Conservation (phyloP, 1,140 invertebrate genomes). For the Cotesia glomerata region DNA sequence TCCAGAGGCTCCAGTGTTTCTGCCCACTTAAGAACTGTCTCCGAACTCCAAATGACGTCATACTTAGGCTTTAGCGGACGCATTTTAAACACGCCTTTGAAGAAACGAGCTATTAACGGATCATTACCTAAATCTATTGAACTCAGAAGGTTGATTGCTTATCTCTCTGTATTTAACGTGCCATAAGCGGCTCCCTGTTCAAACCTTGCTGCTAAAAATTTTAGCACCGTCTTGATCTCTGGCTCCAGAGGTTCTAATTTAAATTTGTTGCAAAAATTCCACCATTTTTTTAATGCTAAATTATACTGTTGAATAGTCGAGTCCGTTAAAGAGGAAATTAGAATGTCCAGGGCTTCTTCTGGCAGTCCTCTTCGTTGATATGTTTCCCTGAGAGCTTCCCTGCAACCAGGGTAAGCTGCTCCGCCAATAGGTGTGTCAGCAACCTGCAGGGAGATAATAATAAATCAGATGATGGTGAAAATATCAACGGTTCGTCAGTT, state of each 20-base stretch:
- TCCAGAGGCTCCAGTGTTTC: too few relatives aligned
- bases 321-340: conserved; percentile 2
- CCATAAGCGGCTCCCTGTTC: conserved; percentile 36
- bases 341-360: not conserved
- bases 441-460: conserved; percentile 9
- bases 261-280: not conserved
- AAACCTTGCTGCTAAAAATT: conserved; percentile 17
- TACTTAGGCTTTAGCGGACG: conserved; percentile 2
- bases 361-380: not conserved
- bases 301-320: conserved; percentile 13
- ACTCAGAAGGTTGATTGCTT: conserved; percentile 34
- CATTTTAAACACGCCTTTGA: conserved; percentile 22
- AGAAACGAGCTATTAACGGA: conserved; percentile 31
- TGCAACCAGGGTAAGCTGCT: not conserved
- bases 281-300: conserved; percentile 9
- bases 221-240: not conserved
- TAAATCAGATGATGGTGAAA: not conserved
- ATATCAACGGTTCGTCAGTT: not conserved
- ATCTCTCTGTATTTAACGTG: conserved; percentile 33
- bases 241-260: not conserved
- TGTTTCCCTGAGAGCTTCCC: conserved; percentile 9
- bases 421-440: not conserved
- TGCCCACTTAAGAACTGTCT: not conserved
- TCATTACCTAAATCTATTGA: conserved; percentile 30
- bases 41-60: conserved; percentile 8